Evolutionary conservation across 2,888 invertebrate species (phyloP).

Genomic region (Cremastinae sp.): DNA sequence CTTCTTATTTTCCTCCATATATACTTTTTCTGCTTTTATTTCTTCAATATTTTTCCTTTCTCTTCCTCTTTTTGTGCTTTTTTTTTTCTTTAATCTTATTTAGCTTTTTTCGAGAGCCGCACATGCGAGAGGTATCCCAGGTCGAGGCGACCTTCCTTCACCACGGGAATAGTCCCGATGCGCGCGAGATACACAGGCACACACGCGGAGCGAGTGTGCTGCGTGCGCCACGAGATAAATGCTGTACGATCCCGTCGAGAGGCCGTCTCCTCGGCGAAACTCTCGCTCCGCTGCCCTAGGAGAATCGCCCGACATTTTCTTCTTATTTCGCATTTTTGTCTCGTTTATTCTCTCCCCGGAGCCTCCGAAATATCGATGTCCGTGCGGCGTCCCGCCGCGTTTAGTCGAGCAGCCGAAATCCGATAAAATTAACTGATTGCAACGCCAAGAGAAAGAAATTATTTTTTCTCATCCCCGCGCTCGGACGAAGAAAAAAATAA

Average conservation of each 20-base stretch:
- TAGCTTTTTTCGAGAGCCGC: constrained; percentile 26
- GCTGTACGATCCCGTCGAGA: constrained; percentile 46
- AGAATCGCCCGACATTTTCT: constrained; percentile 42
- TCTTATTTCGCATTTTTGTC: neutral
- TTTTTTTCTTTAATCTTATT: no score
- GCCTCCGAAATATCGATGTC: constrained; percentile 43
- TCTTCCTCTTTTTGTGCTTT: no score
- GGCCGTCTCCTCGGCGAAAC: neutral
- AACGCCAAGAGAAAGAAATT: no score
- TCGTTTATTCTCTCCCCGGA: constrained; percentile 2
- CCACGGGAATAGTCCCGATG: constrained; percentile 57
- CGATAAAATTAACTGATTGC: neutral
- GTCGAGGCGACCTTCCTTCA: constrained; percentile 57
- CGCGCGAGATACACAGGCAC: constrained; percentile 23
- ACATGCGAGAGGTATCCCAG: constrained; percentile 57
- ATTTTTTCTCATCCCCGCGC: no score
- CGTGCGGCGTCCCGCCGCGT: constrained; percentile 33
- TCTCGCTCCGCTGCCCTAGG: constrained; percentile 40
- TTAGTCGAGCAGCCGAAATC: constrained; percentile 24
- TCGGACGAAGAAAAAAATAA: no score
- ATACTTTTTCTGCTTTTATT: no score
- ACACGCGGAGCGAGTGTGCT: neutral
- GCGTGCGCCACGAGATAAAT: constrained; percentile 52
- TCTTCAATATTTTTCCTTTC: no score
- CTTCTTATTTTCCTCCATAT: no score